These are phyloP conservation scores for Drosophila pandora DNA, from an alignment of 1,140 invertebrate genomes.

Conservation along the genomic window DNA sequence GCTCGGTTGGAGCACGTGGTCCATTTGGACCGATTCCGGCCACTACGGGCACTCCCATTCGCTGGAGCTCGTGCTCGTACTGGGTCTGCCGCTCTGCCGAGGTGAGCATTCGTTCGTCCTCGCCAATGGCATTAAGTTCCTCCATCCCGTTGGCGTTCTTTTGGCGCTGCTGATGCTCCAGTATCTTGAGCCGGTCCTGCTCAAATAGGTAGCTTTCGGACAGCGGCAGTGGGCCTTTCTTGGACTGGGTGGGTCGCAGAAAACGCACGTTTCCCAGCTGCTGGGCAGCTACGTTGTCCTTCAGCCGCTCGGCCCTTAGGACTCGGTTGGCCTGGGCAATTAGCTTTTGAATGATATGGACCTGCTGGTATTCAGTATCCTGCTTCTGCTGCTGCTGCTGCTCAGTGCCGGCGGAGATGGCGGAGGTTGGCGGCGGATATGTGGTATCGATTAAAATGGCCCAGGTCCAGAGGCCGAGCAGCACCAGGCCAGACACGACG, in stretches of 20 bases:
- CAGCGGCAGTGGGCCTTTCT: slow-evolving; percentile 61
- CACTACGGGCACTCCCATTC: slow-evolving; percentile 78
- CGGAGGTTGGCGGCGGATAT: slow-evolving; percentile 22
- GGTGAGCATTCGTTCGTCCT: slow-evolving; percentile 74
- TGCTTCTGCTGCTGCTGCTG: slow-evolving; percentile 26
- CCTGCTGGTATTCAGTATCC: slow-evolving; percentile 55
- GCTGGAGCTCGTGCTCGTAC: slow-evolving; percentile 79
- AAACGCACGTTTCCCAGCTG: slow-evolving; percentile 70
- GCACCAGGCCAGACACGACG: slow-evolving; percentile 57
- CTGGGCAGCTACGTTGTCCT: slow-evolving; percentile 50
- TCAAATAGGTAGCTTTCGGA: slow-evolving; percentile 75
- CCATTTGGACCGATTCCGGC: slow-evolving; percentile 76
- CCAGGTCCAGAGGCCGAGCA: slow-evolving; percentile 80
- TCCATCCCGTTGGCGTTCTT: slow-evolving; percentile 67
- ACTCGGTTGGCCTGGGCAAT: slow-evolving; percentile 81
- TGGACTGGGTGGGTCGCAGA: slow-evolving; percentile 70
- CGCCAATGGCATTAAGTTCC: slow-evolving; percentile 66
- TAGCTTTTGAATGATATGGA: slow-evolving; percentile 77
- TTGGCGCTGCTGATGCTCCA: slow-evolving; percentile 76
- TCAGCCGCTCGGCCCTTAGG: slow-evolving; percentile 63
- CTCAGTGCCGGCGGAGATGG: slow-evolving; percentile 19
- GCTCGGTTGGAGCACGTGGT: slow-evolving; percentile 81
- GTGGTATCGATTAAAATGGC: slow-evolving; percentile 71
- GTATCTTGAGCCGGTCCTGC: slow-evolving; percentile 76
- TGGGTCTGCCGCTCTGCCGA: slow-evolving; percentile 77